Percentiles rank a stretch among this genome's conserved stretches.
phyloP scores from a whole-genome alignment of 2,113 vertebrate species.

The Phalacrocorax aristotelis region DNA sequence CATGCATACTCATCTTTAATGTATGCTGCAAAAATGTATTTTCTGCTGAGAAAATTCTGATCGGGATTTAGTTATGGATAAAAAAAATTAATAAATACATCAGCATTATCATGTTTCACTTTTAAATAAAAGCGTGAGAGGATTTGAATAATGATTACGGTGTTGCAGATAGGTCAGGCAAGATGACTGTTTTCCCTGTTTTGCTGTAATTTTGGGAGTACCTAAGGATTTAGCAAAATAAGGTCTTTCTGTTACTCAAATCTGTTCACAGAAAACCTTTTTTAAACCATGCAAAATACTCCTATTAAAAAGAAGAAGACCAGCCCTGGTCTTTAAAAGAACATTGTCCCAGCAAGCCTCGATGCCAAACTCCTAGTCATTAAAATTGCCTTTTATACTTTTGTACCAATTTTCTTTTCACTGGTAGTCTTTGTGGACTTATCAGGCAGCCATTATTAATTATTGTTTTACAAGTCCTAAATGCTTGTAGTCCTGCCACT shows the following conservation, averaged over 20 bases:
- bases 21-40: neutral
- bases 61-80: neutral
- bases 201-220: neutral
- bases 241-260: neutral
- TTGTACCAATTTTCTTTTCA: neutral
- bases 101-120: neutral
- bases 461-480: neutral
- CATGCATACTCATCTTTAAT: fast-evolving
- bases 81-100: neutral
- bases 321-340: neutral
- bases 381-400: neutral
- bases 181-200: neutral
- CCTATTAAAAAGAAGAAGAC: neutral
- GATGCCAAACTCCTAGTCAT: neutral
- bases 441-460: neutral
- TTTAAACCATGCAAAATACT: neutral
- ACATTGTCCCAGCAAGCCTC: neutral
- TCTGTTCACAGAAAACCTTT: neutral
- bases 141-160: neutral
- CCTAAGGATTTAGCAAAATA: neutral
- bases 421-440: neutral
- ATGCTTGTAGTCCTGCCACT: neutral
- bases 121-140: neutral
- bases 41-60: neutral
- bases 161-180: neutral